phyloP scores from a whole-genome alignment of 2,888 invertebrate genomes.

The Scaptomyza reducta region DNA sequence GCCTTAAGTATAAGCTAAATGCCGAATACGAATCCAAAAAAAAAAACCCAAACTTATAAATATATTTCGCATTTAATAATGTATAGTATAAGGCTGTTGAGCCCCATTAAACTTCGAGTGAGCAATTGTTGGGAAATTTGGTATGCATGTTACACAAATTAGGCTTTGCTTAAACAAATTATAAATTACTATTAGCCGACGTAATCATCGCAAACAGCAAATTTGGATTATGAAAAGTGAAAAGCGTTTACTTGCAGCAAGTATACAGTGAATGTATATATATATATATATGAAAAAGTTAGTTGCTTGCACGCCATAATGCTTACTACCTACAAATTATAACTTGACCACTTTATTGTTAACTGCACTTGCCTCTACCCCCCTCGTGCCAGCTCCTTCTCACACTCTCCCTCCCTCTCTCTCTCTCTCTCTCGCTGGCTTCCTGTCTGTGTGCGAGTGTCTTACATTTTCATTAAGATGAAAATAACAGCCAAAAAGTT shows the following conservation, averaged over 20 bases:
- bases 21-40: no score
- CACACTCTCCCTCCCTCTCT: no score
- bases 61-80: no score
- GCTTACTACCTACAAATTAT: not conserved
- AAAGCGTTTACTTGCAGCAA: constrained; percentile 18
- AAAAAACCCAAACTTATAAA: no score
- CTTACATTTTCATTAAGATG: constrained; percentile 75
- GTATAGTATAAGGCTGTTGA: not conserved
- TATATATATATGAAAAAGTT: constrained; percentile 17
- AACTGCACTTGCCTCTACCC: not conserved
- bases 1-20: no score
- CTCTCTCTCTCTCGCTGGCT: not conserved
- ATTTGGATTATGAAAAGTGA: not conserved
- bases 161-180: not conserved
- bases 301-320: constrained; percentile 9
- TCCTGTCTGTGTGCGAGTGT: constrained; percentile 23
- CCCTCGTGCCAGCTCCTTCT: no score
- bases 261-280: not conserved
- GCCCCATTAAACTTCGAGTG: not conserved
- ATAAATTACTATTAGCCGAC: not conserved
- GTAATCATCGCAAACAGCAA: not conserved
- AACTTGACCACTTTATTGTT: constrained; percentile 13
- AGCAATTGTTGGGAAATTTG: not conserved
- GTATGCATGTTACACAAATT: not conserved
- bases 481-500: constrained; percentile 72